Conservation (phyloP, 1,140 invertebrate genomes). For the Coptotermes formosanus region DNA sequence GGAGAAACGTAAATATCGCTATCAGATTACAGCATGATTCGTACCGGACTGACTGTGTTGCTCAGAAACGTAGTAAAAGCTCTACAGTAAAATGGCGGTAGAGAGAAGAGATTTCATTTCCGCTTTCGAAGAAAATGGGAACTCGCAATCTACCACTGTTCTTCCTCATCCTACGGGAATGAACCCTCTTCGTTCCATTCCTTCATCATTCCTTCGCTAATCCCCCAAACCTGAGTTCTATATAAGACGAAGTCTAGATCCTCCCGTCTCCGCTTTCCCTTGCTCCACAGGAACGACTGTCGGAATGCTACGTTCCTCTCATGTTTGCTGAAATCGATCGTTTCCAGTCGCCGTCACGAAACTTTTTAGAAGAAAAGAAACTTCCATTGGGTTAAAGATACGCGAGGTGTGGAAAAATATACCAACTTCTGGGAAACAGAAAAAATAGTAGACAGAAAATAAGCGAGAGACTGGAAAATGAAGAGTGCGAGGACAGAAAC, state of each 20-base stretch:
- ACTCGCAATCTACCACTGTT: neutral
- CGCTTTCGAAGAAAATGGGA: neutral
- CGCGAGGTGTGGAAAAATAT: neutral
- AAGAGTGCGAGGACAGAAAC: neutral
- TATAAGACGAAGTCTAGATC: neutral
- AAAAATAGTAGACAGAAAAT: neutral
- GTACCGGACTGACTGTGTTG: neutral
- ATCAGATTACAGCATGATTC: neutral
- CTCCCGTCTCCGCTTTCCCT: neutral
- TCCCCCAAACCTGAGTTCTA: neutral
- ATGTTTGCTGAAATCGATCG: neutral
- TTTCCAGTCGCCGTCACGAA: neutral
- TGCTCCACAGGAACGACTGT: neutral
- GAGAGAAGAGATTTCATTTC: neutral
- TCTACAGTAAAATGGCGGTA: neutral
- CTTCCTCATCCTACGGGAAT: neutral
- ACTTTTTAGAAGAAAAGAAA: neutral
- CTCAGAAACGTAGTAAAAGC: neutral
- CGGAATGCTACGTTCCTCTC: neutral
- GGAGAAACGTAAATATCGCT: neutral
- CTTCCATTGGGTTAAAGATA: conserved; percentile 7
- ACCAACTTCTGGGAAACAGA: neutral
- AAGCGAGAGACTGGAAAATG: neutral
- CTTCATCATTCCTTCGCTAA: conserved; percentile 1
- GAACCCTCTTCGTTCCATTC: neutral